Percentiles rank a stretch among this genome's conserved stretches.
Conservation (phyloP, 64 coral and sea anemone genomes). For the Dendronephthya gigantea region DNA sequence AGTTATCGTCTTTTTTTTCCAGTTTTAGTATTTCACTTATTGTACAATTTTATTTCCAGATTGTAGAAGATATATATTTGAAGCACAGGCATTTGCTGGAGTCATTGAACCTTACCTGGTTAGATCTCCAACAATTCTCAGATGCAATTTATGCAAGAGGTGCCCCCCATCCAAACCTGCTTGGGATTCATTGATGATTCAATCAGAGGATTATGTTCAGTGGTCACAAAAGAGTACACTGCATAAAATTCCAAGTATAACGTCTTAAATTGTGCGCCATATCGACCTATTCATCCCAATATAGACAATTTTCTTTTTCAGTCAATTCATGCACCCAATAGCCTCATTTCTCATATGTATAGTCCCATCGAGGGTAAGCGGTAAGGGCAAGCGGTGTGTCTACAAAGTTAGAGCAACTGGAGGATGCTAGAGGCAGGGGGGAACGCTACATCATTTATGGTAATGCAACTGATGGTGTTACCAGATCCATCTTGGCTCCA, state of each 20-base stretch:
- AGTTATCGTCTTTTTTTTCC: not conserved
- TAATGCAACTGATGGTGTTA: not conserved
- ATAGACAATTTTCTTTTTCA: not conserved
- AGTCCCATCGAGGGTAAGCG: not conserved
- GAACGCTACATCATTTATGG: not conserved
- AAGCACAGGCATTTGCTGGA: not conserved
- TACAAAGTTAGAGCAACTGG: not conserved
- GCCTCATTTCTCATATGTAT: not conserved
- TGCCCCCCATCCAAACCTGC: constrained; percentile 21
- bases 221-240: constrained; percentile 1
- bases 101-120: constrained; percentile 1
- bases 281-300: not conserved
- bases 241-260: constrained; percentile 7
- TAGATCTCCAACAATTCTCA: constrained; percentile 9
- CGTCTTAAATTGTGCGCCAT: not conserved
- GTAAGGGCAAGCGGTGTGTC: not conserved
- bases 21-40: not conserved
- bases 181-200: constrained; percentile 16
- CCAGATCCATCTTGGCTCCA: not conserved
- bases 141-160: not conserved
- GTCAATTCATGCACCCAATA: not conserved
- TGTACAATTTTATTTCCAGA: not conserved
- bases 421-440: not conserved
- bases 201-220: not conserved
- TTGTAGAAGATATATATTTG: constrained; percentile 11